Evolutionary conservation across 2,113 vertebrate species (phyloP).

Genomic region (Cryptoleucopteryx plumbea): DNA sequence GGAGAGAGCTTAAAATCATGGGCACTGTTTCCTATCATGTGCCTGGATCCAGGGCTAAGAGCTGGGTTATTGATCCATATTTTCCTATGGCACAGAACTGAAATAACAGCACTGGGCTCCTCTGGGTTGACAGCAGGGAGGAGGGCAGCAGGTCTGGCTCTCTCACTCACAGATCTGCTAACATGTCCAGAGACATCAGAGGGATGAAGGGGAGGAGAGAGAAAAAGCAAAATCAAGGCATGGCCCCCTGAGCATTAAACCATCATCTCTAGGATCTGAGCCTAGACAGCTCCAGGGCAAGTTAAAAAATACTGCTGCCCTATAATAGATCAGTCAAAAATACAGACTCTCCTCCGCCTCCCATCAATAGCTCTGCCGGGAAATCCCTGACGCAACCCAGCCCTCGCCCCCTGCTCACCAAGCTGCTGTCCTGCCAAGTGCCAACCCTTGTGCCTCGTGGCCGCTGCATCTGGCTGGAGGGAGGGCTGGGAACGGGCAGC

Average conservation of each 20-base stretch:
- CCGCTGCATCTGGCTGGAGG: neutral
- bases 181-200: neutral
- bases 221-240: neutral
- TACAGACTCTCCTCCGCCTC: neutral
- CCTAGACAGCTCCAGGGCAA: neutral
- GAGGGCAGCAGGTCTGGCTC: accelerated
- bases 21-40: neutral
- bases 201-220: neutral
- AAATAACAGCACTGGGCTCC: neutral
- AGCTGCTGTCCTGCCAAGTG: accelerated
- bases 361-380: neutral
- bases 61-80: neutral
- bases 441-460: accelerated
- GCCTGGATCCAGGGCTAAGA: neutral
- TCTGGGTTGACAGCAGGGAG: neutral
- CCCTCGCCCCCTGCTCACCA: neutral
- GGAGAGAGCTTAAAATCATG: neutral
- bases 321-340: neutral
- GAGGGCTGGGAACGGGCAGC: neutral
- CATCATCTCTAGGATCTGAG: neutral
- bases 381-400: neutral
- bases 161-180: accelerated
- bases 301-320: neutral
- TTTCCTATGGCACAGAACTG: neutral
- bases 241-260: neutral